phyloP scores from a whole-genome alignment of 2,888 invertebrate species.

The Xiphydria camelus region DNA sequence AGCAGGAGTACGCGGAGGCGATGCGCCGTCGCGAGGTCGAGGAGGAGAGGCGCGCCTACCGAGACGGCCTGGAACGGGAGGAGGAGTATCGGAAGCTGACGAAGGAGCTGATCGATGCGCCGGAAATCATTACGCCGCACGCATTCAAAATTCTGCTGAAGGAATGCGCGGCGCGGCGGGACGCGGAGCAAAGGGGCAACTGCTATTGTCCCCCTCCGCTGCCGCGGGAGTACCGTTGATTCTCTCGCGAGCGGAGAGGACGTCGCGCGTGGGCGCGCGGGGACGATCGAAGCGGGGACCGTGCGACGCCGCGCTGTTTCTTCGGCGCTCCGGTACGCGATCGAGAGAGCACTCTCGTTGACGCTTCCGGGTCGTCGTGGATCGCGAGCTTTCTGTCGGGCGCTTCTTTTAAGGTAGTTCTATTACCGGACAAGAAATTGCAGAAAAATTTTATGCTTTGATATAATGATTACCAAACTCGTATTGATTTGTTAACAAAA shows the following conservation, averaged over 20 bases:
- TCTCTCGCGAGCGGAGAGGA: not conserved
- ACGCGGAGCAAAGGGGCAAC: slow-evolving; percentile 29
- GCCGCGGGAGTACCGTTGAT: slow-evolving; percentile 4
- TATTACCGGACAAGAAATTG: no score
- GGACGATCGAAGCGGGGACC: no score
- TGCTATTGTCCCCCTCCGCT: slow-evolving; percentile 29
- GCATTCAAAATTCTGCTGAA: slow-evolving; percentile 37
- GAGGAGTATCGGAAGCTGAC: slow-evolving; percentile 32
- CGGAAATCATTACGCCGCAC: slow-evolving; percentile 37
- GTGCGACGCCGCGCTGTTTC: no score
- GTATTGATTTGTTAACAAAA: no score
- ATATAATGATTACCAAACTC: no score
- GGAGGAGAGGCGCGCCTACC: slow-evolving; percentile 16
- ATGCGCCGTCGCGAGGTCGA: slow-evolving; percentile 26
- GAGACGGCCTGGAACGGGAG: slow-evolving; percentile 20
- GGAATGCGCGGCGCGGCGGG: slow-evolving; percentile 28
- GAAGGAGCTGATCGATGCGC: slow-evolving; percentile 33
- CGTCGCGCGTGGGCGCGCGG: no score
- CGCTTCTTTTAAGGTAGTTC: no score
- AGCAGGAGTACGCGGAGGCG: slow-evolving; percentile 21
- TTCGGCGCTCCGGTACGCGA: no score
- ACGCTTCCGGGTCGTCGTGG: no score
- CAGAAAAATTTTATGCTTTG: no score
- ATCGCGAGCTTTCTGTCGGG: no score
- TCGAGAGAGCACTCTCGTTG: no score